Evolutionary conservation across 1,140 invertebrate genomes (phyloP).

Genomic region (Trachymyrmex septentrionalis): DNA sequence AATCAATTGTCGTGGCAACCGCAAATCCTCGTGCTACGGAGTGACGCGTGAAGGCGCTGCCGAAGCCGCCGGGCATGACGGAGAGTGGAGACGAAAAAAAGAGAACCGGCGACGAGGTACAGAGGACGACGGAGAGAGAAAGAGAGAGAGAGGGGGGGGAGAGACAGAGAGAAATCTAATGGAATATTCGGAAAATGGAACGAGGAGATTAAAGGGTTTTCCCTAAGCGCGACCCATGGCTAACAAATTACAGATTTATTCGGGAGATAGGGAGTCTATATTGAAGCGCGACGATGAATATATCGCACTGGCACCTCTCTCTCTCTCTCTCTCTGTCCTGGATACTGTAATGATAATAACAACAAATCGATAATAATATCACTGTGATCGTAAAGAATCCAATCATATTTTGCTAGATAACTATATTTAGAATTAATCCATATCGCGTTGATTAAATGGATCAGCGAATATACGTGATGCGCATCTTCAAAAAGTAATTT

Average conservation of each 20-base stretch:
- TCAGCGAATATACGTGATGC: not conserved
- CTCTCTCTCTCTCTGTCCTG: not conserved
- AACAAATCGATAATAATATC: constrained; percentile 15
- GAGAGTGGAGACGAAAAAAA: constrained; percentile 53
- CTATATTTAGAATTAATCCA: constrained; percentile 16
- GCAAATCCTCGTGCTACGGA: constrained; percentile 80
- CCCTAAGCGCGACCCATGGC: constrained; percentile 24
- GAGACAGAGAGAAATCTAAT: constrained; percentile 46
- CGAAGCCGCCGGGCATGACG: constrained; percentile 72
- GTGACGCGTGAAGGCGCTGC: constrained; percentile 79
- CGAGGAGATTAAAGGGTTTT: constrained; percentile 58
- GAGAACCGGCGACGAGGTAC: constrained; percentile 45
- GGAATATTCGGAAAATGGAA: constrained; percentile 69
- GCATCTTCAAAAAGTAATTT: not conserved
- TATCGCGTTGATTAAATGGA: not conserved
- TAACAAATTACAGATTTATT: constrained; percentile 65
- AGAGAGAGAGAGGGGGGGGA: not conserved
- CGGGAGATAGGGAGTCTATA: constrained; percentile 3
- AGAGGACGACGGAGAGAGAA: constrained; percentile 32
- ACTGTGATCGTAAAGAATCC: not conserved
- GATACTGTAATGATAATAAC: not conserved
- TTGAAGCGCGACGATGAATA: constrained; percentile 33
- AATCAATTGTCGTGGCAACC: constrained; percentile 83
- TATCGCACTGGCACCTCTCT: constrained; percentile 2
- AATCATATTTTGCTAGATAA: not conserved